A percentile compares a stretch with the other conserved stretches of the same genome.
phyloP scores from a whole-genome alignment of 2,888 invertebrate genomes.

The Adineta ricciae region DNA sequence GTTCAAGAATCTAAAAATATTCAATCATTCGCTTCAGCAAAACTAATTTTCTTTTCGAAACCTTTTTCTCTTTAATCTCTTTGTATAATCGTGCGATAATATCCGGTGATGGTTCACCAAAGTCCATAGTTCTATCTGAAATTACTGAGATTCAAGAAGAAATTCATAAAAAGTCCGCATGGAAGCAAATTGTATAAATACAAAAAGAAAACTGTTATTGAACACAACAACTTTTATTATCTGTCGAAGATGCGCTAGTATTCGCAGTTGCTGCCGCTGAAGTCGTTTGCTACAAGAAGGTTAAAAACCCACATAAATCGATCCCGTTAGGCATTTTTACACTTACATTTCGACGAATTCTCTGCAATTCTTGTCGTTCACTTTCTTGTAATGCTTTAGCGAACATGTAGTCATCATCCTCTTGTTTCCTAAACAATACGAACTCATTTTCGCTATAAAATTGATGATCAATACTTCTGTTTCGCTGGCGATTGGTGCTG shows the following conservation, averaged over 20 bases:
- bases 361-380: not conserved
- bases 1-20: not conserved
- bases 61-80: not conserved
- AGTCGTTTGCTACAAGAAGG: not conserved
- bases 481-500: not conserved
- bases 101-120: not conserved
- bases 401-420: not conserved
- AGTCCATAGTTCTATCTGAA: not conserved
- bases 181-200: too few species aligned
- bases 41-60: not conserved
- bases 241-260: not conserved
- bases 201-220: not conserved
- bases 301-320: too few species aligned
- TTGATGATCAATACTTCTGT: not conserved
- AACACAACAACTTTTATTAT: not conserved
- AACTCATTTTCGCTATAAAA: not conserved
- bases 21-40: too few species aligned
- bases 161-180: too few species aligned
- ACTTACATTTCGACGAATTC: not conserved
- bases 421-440: not conserved
- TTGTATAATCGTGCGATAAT: not conserved
- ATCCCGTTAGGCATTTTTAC: too few species aligned
- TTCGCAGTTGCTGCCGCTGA: not conserved
- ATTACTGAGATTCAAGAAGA: too few species aligned
- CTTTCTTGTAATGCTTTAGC: conserved; percentile 19